Evolutionary conservation across 2,113 vertebrate genomes (phyloP).

Genomic region (Elaphurus davidianus): DNA sequence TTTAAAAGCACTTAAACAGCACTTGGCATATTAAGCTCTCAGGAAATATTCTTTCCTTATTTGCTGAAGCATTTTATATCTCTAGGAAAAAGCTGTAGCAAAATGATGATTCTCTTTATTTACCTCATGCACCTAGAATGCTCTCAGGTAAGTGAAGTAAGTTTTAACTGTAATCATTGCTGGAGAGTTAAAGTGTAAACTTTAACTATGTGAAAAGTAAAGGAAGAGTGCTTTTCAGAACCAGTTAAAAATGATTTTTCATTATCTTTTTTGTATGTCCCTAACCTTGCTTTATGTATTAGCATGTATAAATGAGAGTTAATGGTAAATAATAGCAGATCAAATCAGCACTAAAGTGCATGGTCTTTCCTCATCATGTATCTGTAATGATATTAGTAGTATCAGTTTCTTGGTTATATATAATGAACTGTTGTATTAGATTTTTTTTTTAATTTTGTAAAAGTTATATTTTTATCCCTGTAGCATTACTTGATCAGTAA

Average conservation of each 20-base stretch:
- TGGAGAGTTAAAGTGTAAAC: not conserved
- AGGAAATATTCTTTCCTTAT: not conserved
- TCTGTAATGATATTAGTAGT: not conserved
- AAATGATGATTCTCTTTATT: not conserved
- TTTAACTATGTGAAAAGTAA: not conserved
- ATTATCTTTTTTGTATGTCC: not conserved
- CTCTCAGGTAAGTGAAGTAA: not conserved
- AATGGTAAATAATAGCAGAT: not conserved
- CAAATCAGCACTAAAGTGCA: not conserved
- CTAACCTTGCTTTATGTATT: not conserved
- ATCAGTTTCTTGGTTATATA: not conserved
- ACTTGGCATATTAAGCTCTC: not conserved
- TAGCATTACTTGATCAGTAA: not conserved
- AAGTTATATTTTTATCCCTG: not conserved
- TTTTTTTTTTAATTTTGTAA: not conserved
- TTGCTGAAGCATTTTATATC: not conserved
- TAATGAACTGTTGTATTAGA: not conserved
- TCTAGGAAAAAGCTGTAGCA: not conserved
- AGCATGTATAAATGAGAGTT: not conserved
- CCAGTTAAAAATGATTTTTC: not conserved
- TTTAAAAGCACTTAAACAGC: not conserved
- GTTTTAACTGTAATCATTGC: not conserved
- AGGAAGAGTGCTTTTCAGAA: not conserved
- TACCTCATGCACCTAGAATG: not conserved
- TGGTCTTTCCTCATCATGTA: not conserved